Evolutionary conservation across 2,113 vertebrate genomes (phyloP), one percentile per base, ranked within the genome.

Genomic region (Anguilla rostrata): DNA sequence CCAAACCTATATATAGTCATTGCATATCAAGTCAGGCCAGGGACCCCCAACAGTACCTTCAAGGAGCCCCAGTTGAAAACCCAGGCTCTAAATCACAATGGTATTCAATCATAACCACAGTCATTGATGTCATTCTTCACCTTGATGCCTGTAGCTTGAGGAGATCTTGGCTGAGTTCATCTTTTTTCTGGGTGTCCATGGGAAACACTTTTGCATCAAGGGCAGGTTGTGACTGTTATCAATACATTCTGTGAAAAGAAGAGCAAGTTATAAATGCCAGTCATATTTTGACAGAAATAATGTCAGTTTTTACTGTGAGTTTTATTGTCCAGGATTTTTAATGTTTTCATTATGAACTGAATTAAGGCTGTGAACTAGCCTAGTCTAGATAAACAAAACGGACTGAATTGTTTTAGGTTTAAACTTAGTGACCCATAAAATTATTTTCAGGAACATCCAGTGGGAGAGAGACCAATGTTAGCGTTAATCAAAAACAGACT

Each of bases 161-260:
- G 60, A 22, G 60, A 6, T 66, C 3, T 66, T 66, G 5, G 5
- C 20, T 22, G 22, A 20, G 60, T 66, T 22, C 3, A 5, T 20
- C 60, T 87, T 86, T 91, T 93, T 89, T 84, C 92, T 90, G 26
- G 81, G 85, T 75, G 81, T 39, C 88, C 88, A 89, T 60, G 89
- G 89, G 82, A 94, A 94, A 88, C 92, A 92, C 80, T 83, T 91
- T 53, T 94, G 90, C 39, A 90, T 90, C 91, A 92, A 90, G 39
- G 90, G 86, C 89, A 92, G 40, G 20, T 40, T 84, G 49, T 53
- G 49, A 53, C 88, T 87, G 84, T 86, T 39, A 82, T 82, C 39
- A 79, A 90, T 84, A 88, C 93, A 90, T 88, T 93, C 95, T 96
- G 60, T 0, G 22, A 79, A 78, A 85, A 79, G 39, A 46, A 79